Evolutionary conservation across 1,140 invertebrate species (phyloP), one percentile per base, ranked within the genome.

Genomic region (Phthorimaea operculella): DNA sequence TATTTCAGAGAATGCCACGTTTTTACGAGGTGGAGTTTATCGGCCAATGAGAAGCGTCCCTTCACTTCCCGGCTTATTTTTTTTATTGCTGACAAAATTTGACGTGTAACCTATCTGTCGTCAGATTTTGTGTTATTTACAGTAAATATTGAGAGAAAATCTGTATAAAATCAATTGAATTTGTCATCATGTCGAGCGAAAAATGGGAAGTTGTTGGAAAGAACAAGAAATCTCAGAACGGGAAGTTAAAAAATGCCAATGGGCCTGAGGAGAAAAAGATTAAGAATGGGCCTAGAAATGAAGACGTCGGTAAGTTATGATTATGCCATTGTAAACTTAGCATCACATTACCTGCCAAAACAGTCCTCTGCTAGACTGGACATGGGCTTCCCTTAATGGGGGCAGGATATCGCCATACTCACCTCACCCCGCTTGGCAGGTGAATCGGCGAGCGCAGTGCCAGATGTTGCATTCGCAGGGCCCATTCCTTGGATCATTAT

Each of bases 121-220:
- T 73, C 67, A 39, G 36, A 62, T 66, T 72, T 69, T 77, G 44
- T 47, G 21, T 28, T 28, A 79, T 83, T 80, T 82, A 80, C 70
- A 75, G 74, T 69, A 69, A 58, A 58, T 60, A 51, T 55, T 69
- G 52, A 63, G 54, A 55, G 62, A 59, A 66, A 66, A 66, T 64
- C 58, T 57, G 62, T 66, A 39, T 28, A 28, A 50, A 62, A 66
- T 51, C n/a, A n/a, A 60, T 58, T 57, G 14, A 5, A 4, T 50
- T 50, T 14, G 2, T 11, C n/a, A 87, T 58, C 70, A 92, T 92
- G 90, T 90, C 88, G 54, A 79, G 70, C 34, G 89, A 89, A 59
- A 90, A 92, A 72, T 94, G 92, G 92, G 92, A 93, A 91, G 87
- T 92, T 66, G 92, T 94, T 57, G 88, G 89, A 42, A 92, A 91